phyloP scores from a whole-genome alignment of 2,113 vertebrate species.

The Pyrgilauda ruficollis region DNA sequence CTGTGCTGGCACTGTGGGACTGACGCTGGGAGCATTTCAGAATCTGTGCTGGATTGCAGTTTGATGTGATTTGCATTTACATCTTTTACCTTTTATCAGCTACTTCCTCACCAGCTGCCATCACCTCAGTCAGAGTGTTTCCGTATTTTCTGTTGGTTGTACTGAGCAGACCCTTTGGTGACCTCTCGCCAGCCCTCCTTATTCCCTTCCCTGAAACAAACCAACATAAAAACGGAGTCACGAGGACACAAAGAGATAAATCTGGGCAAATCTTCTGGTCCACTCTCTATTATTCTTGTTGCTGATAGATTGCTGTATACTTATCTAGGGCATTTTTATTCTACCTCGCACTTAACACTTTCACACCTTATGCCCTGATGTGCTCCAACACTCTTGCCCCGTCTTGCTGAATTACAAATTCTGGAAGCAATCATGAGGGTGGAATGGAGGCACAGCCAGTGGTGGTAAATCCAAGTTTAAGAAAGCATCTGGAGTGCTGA shows the following conservation, averaged over 20 bases:
- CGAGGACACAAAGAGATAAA: background rate
- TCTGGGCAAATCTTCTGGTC: background rate
- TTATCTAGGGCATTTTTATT: background rate
- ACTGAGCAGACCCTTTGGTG: background rate
- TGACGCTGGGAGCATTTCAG: accelerated
- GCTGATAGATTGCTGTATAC: background rate
- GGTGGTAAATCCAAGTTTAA: background rate
- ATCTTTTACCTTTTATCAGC: background rate
- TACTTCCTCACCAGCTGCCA: background rate
- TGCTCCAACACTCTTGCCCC: background rate
- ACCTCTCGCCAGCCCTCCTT: background rate
- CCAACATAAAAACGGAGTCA: background rate
- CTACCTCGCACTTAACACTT: background rate
- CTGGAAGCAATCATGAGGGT: background rate
- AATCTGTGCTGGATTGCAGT: background rate
- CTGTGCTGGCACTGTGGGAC: background rate
- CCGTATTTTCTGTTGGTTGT: background rate
- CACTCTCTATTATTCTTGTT: background rate
- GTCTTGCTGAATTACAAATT: background rate
- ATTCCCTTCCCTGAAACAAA: background rate
- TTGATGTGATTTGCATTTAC: background rate
- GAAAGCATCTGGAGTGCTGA: background rate
- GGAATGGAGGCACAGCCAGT: background rate
- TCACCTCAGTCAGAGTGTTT: background rate
- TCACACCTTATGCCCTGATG: background rate